A percentile compares a stretch with the other conserved stretches of the same genome.
These are phyloP conservation scores for Calypte anna DNA, from an alignment of 2,113 vertebrate species.

Conservation along the genomic window DNA sequence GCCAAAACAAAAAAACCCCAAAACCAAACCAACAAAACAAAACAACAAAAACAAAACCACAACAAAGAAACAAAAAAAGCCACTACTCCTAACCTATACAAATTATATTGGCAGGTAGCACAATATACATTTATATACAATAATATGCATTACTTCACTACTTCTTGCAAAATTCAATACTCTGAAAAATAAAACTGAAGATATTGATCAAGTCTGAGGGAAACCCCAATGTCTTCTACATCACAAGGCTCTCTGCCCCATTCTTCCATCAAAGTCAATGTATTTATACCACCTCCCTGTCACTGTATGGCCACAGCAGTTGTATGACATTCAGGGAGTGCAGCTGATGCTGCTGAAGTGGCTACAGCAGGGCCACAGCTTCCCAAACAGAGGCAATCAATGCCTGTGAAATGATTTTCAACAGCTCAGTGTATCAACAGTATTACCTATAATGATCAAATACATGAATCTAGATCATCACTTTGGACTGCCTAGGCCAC, in stretches of 20 bases:
- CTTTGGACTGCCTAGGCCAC: background rate
- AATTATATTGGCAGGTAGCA: background rate
- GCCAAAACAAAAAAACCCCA: no score
- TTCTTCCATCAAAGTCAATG: background rate
- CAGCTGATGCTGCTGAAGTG: background rate
- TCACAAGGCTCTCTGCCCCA: background rate
- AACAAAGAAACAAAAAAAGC: background rate
- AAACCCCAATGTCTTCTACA: background rate
- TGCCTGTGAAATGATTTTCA: rapidly evolving
- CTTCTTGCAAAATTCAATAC: background rate
- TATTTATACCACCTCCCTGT: background rate
- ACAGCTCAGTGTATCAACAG: background rate
- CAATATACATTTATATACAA: background rate
- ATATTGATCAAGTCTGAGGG: background rate
- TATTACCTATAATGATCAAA: background rate
- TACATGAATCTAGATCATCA: background rate
- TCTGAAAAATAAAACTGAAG: background rate
- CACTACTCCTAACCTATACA: background rate
- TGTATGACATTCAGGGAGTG: background rate
- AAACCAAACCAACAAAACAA: no score
- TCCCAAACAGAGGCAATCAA: background rate
- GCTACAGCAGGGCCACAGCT: background rate
- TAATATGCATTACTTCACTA: background rate
- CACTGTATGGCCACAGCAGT: background rate
- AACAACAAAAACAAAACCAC: no score